Evolutionary conservation across 2,113 vertebrate genomes (phyloP), one percentile per base, ranked within the genome.

Genomic region (Carassius carassius): DNA sequence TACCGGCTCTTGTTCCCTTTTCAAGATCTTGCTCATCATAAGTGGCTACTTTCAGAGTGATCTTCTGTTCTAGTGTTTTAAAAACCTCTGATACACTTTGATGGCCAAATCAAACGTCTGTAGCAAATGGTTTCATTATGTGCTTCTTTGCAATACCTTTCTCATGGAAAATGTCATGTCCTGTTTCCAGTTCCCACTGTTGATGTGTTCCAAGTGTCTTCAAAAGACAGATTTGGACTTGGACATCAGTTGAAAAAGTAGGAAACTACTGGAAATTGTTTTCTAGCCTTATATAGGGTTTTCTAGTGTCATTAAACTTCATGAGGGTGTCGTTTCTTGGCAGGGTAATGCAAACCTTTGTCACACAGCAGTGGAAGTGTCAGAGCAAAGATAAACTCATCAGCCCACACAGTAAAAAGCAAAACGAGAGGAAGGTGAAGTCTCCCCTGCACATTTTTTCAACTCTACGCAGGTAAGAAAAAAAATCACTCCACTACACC

Each of bases 201-300:
- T 87, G 96, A 97, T 91, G 96, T 97, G 77, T 97, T 97, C 94
- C 96, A 97, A 87, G 96, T 94, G 90, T 97, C 96, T 62, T 96
- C 95, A 82, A 97, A 97, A 90, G 96, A 96, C 80, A 94, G 96
- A 85, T 97, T 97, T 91, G 96, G 96, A 58, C 91, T 97, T 84
- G 96, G 96, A 90, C 96, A 97, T 94, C 96, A 97, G 86, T 90
- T 97, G 84, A 97, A 96, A 93, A 97, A 97, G 96, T 97, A 94
- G 74, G 83, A 67, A 47, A 74, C 10, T 54, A 16, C 14, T 13
- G 11, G 29, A 51, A 65, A 35, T 72, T 44, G 8, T 63, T 84
- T 60, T 58, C 7, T 78, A 16, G n/a, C 12, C 17, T 37, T 44
- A 62, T 4, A 16, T 69, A 3, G 3, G n/a, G 17, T 51, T 81